Evolutionary conservation across 2,888 invertebrate genomes (phyloP).

Genomic region (Protodeltote pygarga): DNA sequence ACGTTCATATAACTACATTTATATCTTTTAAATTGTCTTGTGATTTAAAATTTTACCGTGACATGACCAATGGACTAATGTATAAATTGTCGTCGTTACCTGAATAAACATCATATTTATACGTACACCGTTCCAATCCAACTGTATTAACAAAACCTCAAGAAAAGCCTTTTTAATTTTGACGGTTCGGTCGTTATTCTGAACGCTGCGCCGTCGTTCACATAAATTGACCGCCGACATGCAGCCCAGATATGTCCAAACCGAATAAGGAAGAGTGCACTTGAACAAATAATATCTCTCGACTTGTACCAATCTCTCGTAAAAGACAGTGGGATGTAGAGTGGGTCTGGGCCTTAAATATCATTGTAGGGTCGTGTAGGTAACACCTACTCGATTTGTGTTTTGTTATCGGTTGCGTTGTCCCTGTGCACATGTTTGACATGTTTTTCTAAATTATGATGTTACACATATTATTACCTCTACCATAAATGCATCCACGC

Average conservation of each 20-base stretch:
- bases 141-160: conserved; percentile 44
- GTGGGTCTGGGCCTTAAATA: conserved; percentile 61
- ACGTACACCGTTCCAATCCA: too few species aligned
- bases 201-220: conserved; percentile 43
- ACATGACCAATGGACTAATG: neutral
- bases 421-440: conserved; percentile 45
- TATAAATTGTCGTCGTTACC: conserved; percentile 13
- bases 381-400: conserved; percentile 60
- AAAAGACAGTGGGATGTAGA: conserved; percentile 63
- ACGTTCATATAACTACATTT: too few species aligned
- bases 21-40: too few species aligned
- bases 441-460: conserved; percentile 42
- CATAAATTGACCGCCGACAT: conserved; percentile 53
- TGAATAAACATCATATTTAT: conserved; percentile 12
- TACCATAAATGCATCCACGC: neutral
- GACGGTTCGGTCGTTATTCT: conserved; percentile 36
- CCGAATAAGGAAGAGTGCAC: conserved; percentile 75
- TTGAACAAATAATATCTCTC: conserved; percentile 75
- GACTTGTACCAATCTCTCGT: conserved; percentile 61
- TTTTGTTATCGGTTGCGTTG: conserved; percentile 46
- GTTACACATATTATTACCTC: conserved; percentile 8
- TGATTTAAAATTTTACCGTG: too few species aligned
- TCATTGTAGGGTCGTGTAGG: conserved; percentile 52
- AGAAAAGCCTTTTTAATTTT: conserved; percentile 51
- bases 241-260: conserved; percentile 47